Evolutionary conservation across 2,888 invertebrate genomes (phyloP).

Genomic region (Drosophila melanosoma): DNA sequence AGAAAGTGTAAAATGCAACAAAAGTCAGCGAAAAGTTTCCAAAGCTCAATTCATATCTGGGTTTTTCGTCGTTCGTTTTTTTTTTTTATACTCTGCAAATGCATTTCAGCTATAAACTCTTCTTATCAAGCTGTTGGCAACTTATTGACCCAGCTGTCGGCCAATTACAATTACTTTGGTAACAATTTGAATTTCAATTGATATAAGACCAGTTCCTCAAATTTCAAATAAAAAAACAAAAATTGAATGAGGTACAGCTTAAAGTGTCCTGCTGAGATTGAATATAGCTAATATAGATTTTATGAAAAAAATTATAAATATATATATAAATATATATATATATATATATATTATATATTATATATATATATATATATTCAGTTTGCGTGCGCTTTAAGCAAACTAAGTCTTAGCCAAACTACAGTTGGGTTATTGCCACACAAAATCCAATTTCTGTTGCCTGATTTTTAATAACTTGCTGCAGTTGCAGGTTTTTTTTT

Average conservation of each 20-base stretch:
- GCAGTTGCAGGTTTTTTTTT: constrained; percentile 26
- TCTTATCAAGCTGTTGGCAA: not conserved
- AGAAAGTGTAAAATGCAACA: not conserved
- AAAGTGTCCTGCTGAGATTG: not conserved
- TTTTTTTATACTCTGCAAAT: not conserved
- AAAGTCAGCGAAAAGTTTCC: not conserved
- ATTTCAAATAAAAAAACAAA: not conserved
- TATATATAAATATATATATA: not conserved
- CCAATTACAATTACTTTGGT: not conserved
- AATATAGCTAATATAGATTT: not conserved
- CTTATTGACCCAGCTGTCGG: not conserved
- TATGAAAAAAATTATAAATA: not conserved
- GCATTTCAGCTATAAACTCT: not conserved
- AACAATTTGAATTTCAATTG: not conserved
- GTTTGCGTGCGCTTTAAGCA: not conserved
- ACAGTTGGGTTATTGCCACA: constrained; percentile 18
- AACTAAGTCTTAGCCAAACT: not conserved
- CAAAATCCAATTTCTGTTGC: constrained; percentile 48
- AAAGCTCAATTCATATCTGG: not conserved
- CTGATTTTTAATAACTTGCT: constrained; percentile 59
- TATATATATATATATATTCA: not conserved
- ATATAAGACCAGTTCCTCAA: not conserved
- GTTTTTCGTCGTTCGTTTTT: not conserved
- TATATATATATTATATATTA: too few relatives aligned
- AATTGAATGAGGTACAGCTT: not conserved